Evolutionary conservation across 2,797 vertebrate genomes (phyloP).

Genomic region (Poliocrania exsul): DNA sequence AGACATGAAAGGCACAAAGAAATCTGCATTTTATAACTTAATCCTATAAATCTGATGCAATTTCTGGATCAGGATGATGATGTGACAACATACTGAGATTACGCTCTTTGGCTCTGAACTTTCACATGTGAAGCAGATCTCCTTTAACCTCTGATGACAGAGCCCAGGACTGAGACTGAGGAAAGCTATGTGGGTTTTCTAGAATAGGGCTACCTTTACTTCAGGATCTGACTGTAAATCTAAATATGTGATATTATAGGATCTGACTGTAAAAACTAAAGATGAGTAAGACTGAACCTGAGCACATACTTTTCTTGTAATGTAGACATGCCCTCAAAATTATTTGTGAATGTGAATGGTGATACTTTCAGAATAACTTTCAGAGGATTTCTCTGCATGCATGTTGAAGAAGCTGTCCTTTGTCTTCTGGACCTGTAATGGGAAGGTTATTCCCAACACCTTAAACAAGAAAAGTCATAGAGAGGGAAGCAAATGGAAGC

Average conservation of each 20-base stretch:
- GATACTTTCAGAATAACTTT: not conserved
- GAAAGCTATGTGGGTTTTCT: not conserved
- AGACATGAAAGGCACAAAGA: not conserved
- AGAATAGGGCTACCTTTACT: not conserved
- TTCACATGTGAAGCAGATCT: not conserved
- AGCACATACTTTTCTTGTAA: not conserved
- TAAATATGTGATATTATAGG: too few species aligned
- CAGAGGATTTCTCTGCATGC: not conserved
- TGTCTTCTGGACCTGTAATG: not conserved
- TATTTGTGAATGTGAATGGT: not conserved
- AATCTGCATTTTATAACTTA: not conserved
- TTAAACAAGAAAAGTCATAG: not conserved
- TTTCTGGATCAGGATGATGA: not conserved
- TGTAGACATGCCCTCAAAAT: not conserved
- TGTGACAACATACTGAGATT: not conserved
- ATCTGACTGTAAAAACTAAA: not conserved
- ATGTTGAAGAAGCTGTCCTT: not conserved
- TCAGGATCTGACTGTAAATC: not conserved
- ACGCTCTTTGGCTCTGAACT: not conserved
- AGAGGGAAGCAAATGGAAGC: not conserved
- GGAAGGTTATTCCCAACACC: too few species aligned
- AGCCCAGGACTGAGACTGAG: not conserved
- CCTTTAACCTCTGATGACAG: not conserved
- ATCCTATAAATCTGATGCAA: not conserved
- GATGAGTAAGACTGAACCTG: not conserved